Evolutionary conservation across 2,797 vertebrate genomes (phyloP).

Genomic region (Craterocephalus amniculus): DNA sequence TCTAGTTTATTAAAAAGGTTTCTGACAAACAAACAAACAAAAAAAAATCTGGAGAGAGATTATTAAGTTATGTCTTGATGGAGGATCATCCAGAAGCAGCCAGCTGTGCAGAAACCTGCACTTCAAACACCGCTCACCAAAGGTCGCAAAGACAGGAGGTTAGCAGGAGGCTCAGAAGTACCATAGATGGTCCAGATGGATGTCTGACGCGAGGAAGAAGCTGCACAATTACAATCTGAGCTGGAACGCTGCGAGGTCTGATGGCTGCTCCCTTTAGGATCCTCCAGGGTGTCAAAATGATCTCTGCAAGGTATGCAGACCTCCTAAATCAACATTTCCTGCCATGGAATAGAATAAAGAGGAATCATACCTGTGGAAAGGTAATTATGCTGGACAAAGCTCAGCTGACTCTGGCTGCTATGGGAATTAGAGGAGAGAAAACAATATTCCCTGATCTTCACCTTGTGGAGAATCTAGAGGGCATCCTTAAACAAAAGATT

Average conservation of each 20-base stretch:
- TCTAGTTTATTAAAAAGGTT: not conserved
- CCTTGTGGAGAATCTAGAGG: not conserved
- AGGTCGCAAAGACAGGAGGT: not conserved
- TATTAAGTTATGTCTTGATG: not conserved
- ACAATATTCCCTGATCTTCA: conserved; percentile 8
- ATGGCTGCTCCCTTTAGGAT: conserved; percentile 4
- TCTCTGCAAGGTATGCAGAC: not conserved
- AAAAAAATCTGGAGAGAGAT: not conserved
- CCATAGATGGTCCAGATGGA: not conserved
- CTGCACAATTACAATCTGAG: not conserved
- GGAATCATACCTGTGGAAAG: not conserved
- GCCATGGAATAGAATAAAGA: not conserved
- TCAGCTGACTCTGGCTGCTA: conserved; percentile 6
- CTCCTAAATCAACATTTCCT: conserved; percentile 6
- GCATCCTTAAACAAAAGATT: not conserved
- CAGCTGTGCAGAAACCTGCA: not conserved
- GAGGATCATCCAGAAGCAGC: not conserved
- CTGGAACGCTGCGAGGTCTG: not conserved
- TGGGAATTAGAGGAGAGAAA: conserved; percentile 6
- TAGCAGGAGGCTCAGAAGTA: not conserved
- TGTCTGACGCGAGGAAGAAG: not conserved
- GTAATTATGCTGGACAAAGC: conserved; percentile 1
- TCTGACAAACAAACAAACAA: not conserved
- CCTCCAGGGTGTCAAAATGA: conserved; percentile 1
- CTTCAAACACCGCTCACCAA: not conserved